These are phyloP conservation scores for Hemiprocne comata DNA, from an alignment of 2,113 vertebrate genomes.

Conservation along the genomic window DNA sequence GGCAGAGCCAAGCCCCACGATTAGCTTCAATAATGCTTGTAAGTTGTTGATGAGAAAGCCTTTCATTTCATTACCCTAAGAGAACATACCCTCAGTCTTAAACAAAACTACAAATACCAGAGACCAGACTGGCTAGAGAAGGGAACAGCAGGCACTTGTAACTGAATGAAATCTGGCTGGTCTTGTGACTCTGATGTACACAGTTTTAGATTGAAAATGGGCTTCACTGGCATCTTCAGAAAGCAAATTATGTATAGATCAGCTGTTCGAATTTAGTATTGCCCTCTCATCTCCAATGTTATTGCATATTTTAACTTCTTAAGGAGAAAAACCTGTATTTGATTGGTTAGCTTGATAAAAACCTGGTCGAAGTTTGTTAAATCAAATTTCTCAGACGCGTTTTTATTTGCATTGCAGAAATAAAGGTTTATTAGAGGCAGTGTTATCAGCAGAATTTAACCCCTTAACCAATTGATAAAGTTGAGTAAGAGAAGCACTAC, in stretches of 20 bases:
- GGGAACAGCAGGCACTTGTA: background rate
- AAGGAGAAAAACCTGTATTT: background rate
- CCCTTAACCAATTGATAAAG: background rate
- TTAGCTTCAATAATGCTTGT: background rate
- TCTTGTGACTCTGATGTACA: background rate
- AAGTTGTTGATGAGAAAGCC: background rate
- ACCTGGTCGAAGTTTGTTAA: fast-evolving
- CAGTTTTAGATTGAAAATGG: background rate
- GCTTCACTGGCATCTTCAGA: background rate
- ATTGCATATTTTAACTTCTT: background rate
- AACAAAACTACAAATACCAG: background rate
- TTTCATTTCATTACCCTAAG: background rate
- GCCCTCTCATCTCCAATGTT: background rate
- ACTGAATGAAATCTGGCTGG: background rate
- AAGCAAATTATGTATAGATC: background rate
- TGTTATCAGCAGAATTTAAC: background rate
- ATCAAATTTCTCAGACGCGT: background rate
- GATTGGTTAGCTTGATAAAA: background rate
- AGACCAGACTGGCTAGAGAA: background rate
- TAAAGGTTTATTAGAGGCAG: slow-evolving; percentile 42
- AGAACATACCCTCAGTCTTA: background rate
- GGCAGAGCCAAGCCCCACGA: background rate
- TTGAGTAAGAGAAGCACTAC: background rate
- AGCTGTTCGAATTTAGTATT: background rate
- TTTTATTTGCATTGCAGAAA: slow-evolving; percentile 19